These are phyloP conservation scores for Diloba caeruleocephala DNA, from an alignment of 2,888 invertebrate species.

Conservation along the genomic window DNA sequence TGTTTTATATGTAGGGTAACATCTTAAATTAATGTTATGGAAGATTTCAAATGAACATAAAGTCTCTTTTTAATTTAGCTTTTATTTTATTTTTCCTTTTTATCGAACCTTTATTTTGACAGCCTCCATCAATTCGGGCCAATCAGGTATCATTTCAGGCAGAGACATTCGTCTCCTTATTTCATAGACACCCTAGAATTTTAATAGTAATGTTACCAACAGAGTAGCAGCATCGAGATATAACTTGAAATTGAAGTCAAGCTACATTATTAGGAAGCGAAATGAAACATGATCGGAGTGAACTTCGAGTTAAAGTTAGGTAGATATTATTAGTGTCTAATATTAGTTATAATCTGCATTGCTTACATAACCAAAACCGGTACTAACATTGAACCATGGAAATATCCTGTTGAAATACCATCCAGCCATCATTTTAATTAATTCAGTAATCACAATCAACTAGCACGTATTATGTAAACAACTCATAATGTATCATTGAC, in stretches of 20 bases:
- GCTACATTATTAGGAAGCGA: slow-evolving; percentile 62
- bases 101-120: slow-evolving; percentile 92
- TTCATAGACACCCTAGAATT: slow-evolving; percentile 91
- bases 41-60: slow-evolving; percentile 69
- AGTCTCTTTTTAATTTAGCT: slow-evolving; percentile 60
- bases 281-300: slow-evolving; percentile 45
- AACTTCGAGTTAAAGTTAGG: slow-evolving; percentile 18
- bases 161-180: slow-evolving; percentile 92
- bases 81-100: slow-evolving; percentile 77
- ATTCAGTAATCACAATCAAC: slow-evolving; percentile 19
- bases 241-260: slow-evolving; percentile 52
- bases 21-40: background rate
- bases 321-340: slow-evolving; percentile 8
- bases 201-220: slow-evolving; percentile 74
- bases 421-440: slow-evolving; percentile 64
- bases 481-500: slow-evolving; percentile 31
- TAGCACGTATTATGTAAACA: slow-evolving; percentile 43
- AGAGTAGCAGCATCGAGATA: slow-evolving; percentile 52
- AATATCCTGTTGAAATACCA: slow-evolving; percentile 68
- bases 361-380: slow-evolving; percentile 36
- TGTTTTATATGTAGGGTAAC: too few species aligned
- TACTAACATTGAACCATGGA: slow-evolving; percentile 69
- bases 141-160: slow-evolving; percentile 93
- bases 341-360: slow-evolving; percentile 22
- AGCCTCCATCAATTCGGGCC: slow-evolving; percentile 92